Evolutionary conservation across 2,888 invertebrate genomes (phyloP).

Genomic region (Spatulosminthurus flaviceps): DNA sequence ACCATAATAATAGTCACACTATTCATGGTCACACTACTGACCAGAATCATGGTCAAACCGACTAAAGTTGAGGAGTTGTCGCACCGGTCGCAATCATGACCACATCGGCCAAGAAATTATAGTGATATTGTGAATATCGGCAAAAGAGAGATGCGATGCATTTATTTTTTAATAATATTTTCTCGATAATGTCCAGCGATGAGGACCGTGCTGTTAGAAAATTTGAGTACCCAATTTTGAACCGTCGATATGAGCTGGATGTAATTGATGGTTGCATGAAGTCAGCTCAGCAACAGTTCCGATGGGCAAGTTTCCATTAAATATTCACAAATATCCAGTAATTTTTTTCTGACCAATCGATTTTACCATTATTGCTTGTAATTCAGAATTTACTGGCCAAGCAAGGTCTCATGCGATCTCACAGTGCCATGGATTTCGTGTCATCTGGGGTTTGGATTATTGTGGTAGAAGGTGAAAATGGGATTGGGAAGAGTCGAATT

Average conservation of each 20-base stretch:
- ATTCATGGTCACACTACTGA: too few species aligned
- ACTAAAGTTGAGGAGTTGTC: too few species aligned
- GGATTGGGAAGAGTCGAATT: slow-evolving; percentile 72
- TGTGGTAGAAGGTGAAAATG: slow-evolving; percentile 70
- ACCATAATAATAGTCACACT: too few species aligned
- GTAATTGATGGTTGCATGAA: slow-evolving; percentile 49
- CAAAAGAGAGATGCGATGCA: too few species aligned
- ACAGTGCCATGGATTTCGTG: slow-evolving; percentile 9
- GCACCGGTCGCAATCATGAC: too few species aligned
- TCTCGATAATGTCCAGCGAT: slow-evolving; percentile 18
- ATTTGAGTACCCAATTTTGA: slow-evolving; percentile 59
- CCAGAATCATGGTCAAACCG: too few species aligned
- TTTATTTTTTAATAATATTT: too few species aligned
- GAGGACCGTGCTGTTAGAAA: slow-evolving; percentile 52
- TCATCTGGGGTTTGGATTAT: slow-evolving; percentile 64
- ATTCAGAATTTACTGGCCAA: neutral
- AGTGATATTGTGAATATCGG: too few species aligned
- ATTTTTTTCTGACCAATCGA: too few species aligned
- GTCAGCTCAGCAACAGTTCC: slow-evolving; percentile 45
- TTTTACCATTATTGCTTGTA: too few species aligned
- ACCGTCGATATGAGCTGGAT: slow-evolving; percentile 54
- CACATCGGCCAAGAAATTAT: too few species aligned
- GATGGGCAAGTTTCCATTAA: neutral
- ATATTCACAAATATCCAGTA: too few species aligned
- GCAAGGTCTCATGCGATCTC: neutral